Base-by-base conservation (phyloP, 2,888 invertebrate genomes). In the Acronicta aceris region DNA sequence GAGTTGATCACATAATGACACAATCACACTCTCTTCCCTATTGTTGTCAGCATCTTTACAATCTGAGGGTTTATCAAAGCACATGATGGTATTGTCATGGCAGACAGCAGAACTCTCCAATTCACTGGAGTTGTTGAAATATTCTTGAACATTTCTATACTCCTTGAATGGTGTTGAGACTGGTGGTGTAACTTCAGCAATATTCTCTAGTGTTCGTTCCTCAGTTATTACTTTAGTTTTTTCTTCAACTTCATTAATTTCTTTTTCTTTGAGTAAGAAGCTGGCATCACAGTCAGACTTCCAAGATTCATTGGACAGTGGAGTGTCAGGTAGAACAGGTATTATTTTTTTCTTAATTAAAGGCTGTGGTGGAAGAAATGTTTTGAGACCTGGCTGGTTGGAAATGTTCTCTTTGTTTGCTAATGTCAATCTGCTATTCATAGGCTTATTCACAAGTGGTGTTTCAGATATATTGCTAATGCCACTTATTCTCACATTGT, bases 161-260 rank as follows among this genome's bases (percentile, higher is more conserved):
- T 91, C 86, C 76, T 84, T 88, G 67, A 93, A 93, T 12, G 93
- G 93, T 42, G 92, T 93, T 0, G 93, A 93, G 7, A 82, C 83
- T 0, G 89, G 89, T 30, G 89, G 91, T 8, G 90, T 85, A 0
- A 87, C 81, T 65, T 90, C 88, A 33, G 82, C 84, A 30, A 89
- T 87, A 21, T 88, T 87, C 67, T 90, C 88, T 49, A 89, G 71
- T 16, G 83, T 85, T 13, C 67, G 72, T 60, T 88, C 83, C 43
- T 88, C 80, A 33, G 69, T 43, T 50, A 86, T 59, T 10, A 74
- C 81, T 60, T 83, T 80, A 3, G 67, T 71, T 67, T 86, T 88
- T 45, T 82, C 83, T 55, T 90, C 89, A 50, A 81, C 66, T 30
- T 89, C 88, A 65, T 90, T 80, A 25, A 93, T 89, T 59, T 92